phyloP scores from a whole-genome alignment of 2,797 vertebrate species.

The Leptoclinus maculatus region DNA sequence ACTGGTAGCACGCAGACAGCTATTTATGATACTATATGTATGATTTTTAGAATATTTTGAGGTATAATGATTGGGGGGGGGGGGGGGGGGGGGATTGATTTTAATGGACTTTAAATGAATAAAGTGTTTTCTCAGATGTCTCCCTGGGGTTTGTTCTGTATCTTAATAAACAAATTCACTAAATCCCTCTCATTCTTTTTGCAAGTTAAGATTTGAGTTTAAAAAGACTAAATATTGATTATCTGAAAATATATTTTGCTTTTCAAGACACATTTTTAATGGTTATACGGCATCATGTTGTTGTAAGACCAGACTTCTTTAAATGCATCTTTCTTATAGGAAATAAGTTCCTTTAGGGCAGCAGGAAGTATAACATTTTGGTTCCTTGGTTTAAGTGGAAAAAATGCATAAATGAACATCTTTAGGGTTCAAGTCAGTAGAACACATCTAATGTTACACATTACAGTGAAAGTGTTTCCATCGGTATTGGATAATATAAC shows the following conservation, averaged over 20 bases:
- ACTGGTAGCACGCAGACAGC: background rate
- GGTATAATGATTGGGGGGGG: background rate
- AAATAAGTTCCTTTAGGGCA: slow-evolving; percentile 12
- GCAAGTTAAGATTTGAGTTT: background rate
- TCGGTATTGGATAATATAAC: background rate
- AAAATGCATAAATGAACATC: background rate
- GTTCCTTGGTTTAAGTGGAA: background rate
- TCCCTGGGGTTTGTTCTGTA: background rate
- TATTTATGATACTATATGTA: background rate
- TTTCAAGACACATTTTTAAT: too few relatives aligned
- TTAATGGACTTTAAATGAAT: background rate
- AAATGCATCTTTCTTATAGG: background rate
- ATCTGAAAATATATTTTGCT: too few relatives aligned
- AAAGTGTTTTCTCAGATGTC: slow-evolving; percentile 7
- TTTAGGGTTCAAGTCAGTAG: background rate
- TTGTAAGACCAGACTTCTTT: background rate
- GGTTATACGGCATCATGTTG: background rate
- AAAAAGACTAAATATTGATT: background rate
- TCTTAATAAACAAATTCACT: background rate
- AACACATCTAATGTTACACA: slow-evolving; percentile 4
- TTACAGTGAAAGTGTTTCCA: background rate
- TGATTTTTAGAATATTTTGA: background rate
- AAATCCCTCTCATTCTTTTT: background rate
- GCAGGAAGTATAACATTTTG: background rate
- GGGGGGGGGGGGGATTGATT: background rate